Evolutionary conservation across 53 echinoderm and acorn worm species (phyloP), one percentile per base, ranked within the genome.

Genomic region (Paracentrotus lividus): DNA sequence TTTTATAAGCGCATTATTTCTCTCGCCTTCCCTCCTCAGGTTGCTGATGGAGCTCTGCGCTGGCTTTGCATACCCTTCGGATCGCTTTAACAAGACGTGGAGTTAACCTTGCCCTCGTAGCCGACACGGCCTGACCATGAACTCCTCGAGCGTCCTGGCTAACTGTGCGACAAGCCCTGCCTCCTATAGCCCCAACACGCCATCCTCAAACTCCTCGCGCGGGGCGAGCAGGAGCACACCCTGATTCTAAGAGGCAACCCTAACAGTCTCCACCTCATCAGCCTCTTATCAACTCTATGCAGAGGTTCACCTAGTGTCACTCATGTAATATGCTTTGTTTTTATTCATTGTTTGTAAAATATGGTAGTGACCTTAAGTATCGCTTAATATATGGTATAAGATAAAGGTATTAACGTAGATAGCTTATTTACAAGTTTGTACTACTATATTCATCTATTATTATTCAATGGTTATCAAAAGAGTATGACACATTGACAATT

Each of bases 51-150:
- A 59, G 97, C 99, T 42, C 88, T 99, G 27, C 95, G 99, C 47
- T 99, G n/a, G 99, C 84, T 99, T 99, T 94, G 99, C 99, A 33
- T 99, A 97, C 34, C 97, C 97, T 21, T 97, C 99, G 31, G 99
- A 99, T 58, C 96, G 99, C 49, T 99, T 99, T 87, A n/a, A 99
- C 99, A 34, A 96, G 99, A 2, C 95, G 99, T 87, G 99, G 99
- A 40, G 97, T 99, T 1, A 97, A 99, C 92, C 99, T 97, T 23
- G 97, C 97, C 55, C 99, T 55, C 77, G 97, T 60, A 97, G 97
- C 88, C 96, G 96, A 33, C 96, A 99, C 77, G 99, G 99, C 72
- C 94, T 99, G 42, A 95, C 97, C 31, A 88, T 18, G 99, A 99
- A 90, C 90, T 99, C 44, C 92, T 99, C 26, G 96, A 97, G 49